Evolutionary conservation across 1,140 invertebrate species (phyloP), one percentile per base, ranked within the genome.

Genomic region (Drosophila serrata): DNA sequence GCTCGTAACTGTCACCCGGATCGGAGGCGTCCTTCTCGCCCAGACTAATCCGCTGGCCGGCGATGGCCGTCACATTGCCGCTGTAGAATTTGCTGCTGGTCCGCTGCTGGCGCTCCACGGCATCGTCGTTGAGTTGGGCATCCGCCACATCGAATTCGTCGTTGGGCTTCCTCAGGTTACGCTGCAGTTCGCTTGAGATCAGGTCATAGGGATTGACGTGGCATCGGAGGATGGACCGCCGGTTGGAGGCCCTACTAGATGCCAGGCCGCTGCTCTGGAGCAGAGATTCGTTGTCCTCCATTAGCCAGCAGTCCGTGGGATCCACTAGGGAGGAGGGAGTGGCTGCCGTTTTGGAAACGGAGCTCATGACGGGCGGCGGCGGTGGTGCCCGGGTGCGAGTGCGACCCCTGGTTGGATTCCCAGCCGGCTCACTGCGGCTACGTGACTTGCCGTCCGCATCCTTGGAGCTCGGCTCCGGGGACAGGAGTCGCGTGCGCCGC

Each of bases 171-270:
- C 45, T 29, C 12, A 51, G 62, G 63, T 70, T 55, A 5, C 27
- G 43, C 51, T 68, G 70, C 49, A 79, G 67, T 75, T 92, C 82
- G 58, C 78, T 85, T 92, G 92, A 92, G 91, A 97, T 95, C 67
- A 98, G 93, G 53, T 97, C 96, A 81, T 98, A 98, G 6, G 97
- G 96, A 93, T 97, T 97, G 13, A 97, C 96, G 86, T 97, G 95
- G 92, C 96, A 97, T 81, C 97, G 96, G 15, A 98, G 93, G 67
- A 98, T 98, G 19, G 96, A 97, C 49, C 95, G 94, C 17, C 90
- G 93, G 19, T 39, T 61, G 22, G 17, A 40, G 85, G 60, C 68
- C 46, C 40, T 42, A 12, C 33, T 35, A 13, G 39, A 42, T n/a
- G 39, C 43, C 29, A 84, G 43, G 17, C 78, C 94, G 61, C 94